Percentiles rank a stretch among this genome's conserved stretches.
These are phyloP conservation scores for Spilosoma lubricipeda DNA, from an alignment of 2,888 invertebrate species.

Conservation along the genomic window DNA sequence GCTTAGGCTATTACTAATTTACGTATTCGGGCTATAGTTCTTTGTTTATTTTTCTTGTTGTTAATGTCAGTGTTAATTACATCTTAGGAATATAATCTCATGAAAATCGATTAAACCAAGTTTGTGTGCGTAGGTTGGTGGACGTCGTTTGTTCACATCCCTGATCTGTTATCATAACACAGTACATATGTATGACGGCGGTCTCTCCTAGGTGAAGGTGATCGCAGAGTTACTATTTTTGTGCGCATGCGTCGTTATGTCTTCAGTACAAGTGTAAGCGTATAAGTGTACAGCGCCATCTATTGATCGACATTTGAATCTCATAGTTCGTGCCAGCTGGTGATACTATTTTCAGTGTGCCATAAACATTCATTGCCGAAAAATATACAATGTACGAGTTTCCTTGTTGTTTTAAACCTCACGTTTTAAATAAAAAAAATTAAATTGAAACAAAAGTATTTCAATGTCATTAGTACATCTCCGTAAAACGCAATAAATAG, in stretches of 20 bases:
- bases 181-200: constrained; percentile 52
- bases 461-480: neutral
- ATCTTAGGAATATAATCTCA: constrained; percentile 1
- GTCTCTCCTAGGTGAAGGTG: constrained; percentile 84
- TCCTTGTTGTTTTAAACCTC: constrained; percentile 27
- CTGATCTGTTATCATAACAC: constrained; percentile 62
- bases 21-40: no score
- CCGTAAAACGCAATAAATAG: constrained; percentile 8
- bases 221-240: constrained; percentile 78
- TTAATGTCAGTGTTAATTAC: constrained; percentile 3
- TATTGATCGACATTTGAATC: constrained; percentile 68
- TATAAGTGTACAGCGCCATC: constrained; percentile 75
- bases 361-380: constrained; percentile 52
- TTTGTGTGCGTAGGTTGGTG: constrained; percentile 34
- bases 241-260: constrained; percentile 76
- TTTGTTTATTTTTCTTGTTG: no score
- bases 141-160: constrained; percentile 47
- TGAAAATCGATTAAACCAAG: constrained; percentile 10
- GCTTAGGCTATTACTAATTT: no score
- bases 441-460: constrained; percentile 3
- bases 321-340: constrained; percentile 73
- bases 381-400: constrained; percentile 29
- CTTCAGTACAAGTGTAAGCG: constrained; percentile 57
- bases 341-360: constrained; percentile 76
- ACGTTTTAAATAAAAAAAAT: constrained; percentile 9